Conservation (phyloP, 2,888 invertebrate species). For the Hyppa rectilinea region DNA sequence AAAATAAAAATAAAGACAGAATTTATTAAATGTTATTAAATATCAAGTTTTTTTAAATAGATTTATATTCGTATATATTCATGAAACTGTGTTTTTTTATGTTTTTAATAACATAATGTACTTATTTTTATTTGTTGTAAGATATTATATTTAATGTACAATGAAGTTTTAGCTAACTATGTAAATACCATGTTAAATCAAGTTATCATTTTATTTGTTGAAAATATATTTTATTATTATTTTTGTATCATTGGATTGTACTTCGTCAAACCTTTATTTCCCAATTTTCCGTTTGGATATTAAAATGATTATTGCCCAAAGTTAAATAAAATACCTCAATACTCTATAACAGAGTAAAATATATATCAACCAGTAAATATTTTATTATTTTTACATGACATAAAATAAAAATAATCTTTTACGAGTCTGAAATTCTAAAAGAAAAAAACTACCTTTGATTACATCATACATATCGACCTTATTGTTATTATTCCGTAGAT, state of each 20-base stretch:
- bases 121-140: constrained; percentile 24
- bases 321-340: background rate
- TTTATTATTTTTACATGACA: background rate
- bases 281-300: background rate
- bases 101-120: background rate
- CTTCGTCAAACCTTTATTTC: constrained; percentile 4
- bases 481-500: background rate
- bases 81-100: constrained; percentile 15
- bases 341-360: background rate
- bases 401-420: background rate
- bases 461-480: constrained; percentile 1
- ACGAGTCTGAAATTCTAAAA: too few species aligned
- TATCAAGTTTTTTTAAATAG: constrained; percentile 12
- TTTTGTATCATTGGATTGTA: constrained; percentile 31
- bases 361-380: background rate
- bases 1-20: background rate
- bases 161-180: constrained; percentile 25
- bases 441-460: background rate
- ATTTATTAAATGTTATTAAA: constrained; percentile 10
- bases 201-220: constrained; percentile 34
- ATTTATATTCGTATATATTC: constrained; percentile 19
- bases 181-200: constrained; percentile 34
- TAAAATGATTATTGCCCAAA: background rate
- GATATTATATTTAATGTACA: constrained; percentile 17
- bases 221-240: constrained; percentile 46